A percentile compares a stretch with the other conserved stretches of the same genome.
phyloP scores from a whole-genome alignment of 2,797 vertebrate species.

The Acanthiza pusilla region DNA sequence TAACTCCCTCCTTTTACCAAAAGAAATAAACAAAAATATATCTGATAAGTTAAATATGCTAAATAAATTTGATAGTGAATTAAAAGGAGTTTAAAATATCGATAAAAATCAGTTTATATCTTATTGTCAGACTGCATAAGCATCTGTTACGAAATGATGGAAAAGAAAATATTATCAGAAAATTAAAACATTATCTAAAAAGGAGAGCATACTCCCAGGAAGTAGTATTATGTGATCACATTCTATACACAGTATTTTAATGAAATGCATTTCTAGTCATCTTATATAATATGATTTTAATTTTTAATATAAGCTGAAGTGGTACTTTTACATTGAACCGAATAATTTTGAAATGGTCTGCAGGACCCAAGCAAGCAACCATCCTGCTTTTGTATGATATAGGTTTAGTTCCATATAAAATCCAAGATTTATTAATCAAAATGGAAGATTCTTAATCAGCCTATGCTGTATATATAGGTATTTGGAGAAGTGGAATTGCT shows the following conservation, averaged over 20 bases:
- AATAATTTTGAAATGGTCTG: background rate
- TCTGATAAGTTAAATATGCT: background rate
- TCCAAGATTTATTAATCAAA: background rate
- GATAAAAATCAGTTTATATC: background rate
- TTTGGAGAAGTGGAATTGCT: background rate
- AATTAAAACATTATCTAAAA: background rate
- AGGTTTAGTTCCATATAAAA: background rate
- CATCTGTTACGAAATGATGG: background rate
- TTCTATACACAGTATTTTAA: background rate
- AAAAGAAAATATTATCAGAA: background rate
- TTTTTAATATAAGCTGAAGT: background rate
- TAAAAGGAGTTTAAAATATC: background rate
- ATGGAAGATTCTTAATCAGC: background rate
- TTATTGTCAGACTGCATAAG: no score
- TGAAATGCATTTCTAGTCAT: background rate
- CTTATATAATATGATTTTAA: background rate
- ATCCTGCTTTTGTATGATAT: background rate
- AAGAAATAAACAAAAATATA: background rate
- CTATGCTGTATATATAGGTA: background rate
- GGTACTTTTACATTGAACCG: background rate
- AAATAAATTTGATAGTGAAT: background rate
- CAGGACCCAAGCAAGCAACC: background rate
- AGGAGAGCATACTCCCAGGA: background rate
- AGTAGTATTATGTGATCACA: background rate
- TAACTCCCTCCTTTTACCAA: background rate